These are phyloP conservation scores for Cyphomyrus discorhynchus DNA, from an alignment of 2,113 vertebrate genomes.

Conservation along the genomic window DNA sequence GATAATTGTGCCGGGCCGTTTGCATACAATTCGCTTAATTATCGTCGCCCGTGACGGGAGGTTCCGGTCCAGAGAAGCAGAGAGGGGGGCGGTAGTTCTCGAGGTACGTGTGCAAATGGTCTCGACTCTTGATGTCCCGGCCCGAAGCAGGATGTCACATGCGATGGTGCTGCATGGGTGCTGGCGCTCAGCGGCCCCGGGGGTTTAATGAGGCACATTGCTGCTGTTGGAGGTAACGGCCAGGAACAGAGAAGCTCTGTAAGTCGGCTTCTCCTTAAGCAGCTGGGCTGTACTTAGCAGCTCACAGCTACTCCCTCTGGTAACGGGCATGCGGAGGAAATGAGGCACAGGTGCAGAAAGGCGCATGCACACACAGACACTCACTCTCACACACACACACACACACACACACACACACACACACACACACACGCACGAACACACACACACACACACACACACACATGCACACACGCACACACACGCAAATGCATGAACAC, in stretches of 20 bases:
- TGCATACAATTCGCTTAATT: constrained; percentile 23
- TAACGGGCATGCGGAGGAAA: background rate
- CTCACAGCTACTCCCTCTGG: background rate
- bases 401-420: too few species aligned
- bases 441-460: too few species aligned
- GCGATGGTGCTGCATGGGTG: background rate
- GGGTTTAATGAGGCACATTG: background rate
- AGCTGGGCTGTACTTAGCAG: background rate
- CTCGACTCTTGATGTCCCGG: too few species aligned
- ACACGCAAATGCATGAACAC: too few species aligned
- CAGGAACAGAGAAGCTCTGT: background rate
- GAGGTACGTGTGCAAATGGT: background rate
- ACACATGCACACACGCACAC: too few species aligned
- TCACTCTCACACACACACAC: too few species aligned
- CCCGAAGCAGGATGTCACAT: background rate
- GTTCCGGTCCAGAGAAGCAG: background rate
- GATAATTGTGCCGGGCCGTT: constrained; percentile 15
- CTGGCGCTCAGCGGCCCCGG: background rate
- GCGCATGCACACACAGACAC: too few species aligned
- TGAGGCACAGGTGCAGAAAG: background rate
- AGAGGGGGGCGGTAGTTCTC: background rate
- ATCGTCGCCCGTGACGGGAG: background rate
- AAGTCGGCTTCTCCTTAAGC: background rate
- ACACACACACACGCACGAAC: too few species aligned
- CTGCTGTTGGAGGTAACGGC: background rate